These are phyloP conservation scores for Antennarius striatus DNA, from an alignment of 2,113 vertebrate genomes.

Conservation along the genomic window DNA sequence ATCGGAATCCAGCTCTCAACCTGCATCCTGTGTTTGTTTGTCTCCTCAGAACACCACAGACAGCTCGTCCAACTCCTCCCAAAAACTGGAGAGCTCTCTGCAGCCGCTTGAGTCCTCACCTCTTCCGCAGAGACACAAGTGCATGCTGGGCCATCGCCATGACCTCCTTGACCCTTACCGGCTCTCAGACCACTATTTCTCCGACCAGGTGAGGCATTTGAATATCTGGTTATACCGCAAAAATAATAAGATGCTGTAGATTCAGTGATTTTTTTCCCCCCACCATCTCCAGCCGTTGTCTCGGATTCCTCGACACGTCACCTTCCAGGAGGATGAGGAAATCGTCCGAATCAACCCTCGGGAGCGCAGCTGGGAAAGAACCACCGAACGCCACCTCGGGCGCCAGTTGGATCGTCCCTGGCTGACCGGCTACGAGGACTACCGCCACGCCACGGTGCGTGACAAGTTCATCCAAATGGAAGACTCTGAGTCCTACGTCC, in stretches of 20 bases:
- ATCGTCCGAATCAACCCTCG: conserved; percentile 97
- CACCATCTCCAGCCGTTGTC: conserved; percentile 66
- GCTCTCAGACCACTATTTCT: conserved; percentile 87
- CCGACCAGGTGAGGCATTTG: conserved; percentile 85
- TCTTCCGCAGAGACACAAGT: conserved; percentile 86
- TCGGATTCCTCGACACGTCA: conserved; percentile 86
- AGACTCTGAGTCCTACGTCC: conserved; percentile 89
- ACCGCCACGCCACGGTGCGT: conserved; percentile 90
- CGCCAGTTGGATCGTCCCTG: conserved; percentile 82
- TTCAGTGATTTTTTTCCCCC: not conserved
- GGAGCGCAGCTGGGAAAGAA: conserved; percentile 85
- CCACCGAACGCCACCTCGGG: conserved; percentile 47
- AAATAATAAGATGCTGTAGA: too few species aligned
- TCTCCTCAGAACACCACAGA: conserved; percentile 80
- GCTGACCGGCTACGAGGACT: conserved; percentile 96
- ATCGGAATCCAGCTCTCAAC: conserved; percentile 43
- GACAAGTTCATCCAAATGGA: conserved; percentile 86
- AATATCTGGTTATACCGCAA: too few species aligned
- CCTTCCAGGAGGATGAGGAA: conserved; percentile 93
- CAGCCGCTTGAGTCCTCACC: conserved; percentile 88
- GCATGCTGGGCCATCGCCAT: conserved; percentile 85
- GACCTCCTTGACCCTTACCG: conserved; percentile 88
- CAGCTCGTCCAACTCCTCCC: conserved; percentile 84
- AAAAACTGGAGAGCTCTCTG: conserved; percentile 78
- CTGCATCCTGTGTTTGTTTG: conserved; percentile 75